These are phyloP conservation scores for Penelope pileata DNA, from an alignment of 2,113 vertebrate species.

Conservation along the genomic window DNA sequence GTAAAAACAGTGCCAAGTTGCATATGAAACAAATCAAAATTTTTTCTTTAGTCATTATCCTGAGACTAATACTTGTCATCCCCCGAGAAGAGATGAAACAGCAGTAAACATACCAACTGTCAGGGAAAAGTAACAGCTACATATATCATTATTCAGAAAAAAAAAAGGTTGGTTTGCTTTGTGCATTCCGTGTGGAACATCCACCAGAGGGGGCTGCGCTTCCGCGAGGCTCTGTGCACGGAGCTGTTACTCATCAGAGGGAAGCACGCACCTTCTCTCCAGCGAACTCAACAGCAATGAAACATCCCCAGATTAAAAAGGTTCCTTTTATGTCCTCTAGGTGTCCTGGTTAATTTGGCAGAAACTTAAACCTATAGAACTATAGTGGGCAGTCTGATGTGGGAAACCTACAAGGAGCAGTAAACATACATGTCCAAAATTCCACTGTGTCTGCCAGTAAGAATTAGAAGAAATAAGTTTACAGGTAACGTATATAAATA, in stretches of 20 bases:
- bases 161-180: not conserved
- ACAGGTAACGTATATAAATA: not conserved
- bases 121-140: not conserved
- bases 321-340: not conserved
- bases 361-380: not conserved
- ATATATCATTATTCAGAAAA: not conserved
- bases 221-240: not conserved
- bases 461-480: not conserved
- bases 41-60: not conserved
- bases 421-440: not conserved
- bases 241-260: not conserved
- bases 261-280: not conserved
- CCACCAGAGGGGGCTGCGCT: slow-evolving; percentile 9
- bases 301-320: not conserved
- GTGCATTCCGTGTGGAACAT: not conserved
- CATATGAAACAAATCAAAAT: not conserved
- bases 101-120: not conserved
- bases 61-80: not conserved
- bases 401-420: not conserved
- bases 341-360: not conserved
- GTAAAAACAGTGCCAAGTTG: not conserved
- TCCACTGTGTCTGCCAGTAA: not conserved
- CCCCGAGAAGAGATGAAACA: not conserved
- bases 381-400: not conserved
- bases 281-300: not conserved